phyloP scores from a whole-genome alignment of 1,140 invertebrate species.

The Cydia strobilella region DNA sequence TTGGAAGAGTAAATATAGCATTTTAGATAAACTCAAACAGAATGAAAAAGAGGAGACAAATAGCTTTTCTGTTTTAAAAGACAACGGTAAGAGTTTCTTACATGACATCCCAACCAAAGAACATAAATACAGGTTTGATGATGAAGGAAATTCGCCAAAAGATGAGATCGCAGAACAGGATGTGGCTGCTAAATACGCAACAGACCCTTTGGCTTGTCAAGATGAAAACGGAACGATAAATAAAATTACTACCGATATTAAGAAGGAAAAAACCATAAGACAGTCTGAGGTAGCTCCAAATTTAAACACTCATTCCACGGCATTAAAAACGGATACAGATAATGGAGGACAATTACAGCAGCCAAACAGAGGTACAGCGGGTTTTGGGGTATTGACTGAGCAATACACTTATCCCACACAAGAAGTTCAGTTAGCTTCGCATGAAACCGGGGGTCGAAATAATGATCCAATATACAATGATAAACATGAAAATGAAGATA shows the following conservation, averaged over 20 bases:
- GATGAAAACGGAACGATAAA: neutral
- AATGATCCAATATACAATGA: neutral
- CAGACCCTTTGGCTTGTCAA: neutral
- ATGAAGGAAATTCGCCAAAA: neutral
- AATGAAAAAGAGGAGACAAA: constrained; percentile 51
- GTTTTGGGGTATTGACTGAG: neutral
- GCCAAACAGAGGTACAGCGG: neutral
- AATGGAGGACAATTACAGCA: neutral
- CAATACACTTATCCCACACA: neutral
- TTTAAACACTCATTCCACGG: neutral
- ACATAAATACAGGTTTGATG: neutral
- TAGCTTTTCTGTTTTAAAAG: neutral
- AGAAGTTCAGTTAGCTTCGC: neutral
- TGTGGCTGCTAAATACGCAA: neutral
- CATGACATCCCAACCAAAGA: neutral
- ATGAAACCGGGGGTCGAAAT: neutral
- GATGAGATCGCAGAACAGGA: neutral
- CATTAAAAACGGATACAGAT: neutral
- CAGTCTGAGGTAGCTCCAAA: neutral
- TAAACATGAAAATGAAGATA: constrained; percentile 29
- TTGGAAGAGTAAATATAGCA: constrained; percentile 73
- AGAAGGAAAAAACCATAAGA: neutral
- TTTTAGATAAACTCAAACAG: constrained; percentile 65
- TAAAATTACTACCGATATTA: neutral
- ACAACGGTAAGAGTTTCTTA: constrained; percentile 3